phyloP scores from a whole-genome alignment of 1,140 invertebrate genomes.

The Drosophila punjabiensis region DNA sequence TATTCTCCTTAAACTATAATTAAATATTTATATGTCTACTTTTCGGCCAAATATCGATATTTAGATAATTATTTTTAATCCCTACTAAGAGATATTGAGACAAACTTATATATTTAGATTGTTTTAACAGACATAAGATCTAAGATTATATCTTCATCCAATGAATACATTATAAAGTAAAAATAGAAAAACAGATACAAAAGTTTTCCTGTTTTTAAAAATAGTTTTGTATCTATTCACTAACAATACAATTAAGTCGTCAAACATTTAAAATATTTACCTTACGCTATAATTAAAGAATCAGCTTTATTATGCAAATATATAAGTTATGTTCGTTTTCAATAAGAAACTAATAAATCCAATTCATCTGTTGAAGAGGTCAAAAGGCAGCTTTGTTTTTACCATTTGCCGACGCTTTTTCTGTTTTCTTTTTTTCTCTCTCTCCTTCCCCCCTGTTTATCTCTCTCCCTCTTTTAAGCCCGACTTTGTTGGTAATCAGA shows the following conservation, averaged over 20 bases:
- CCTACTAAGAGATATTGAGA: neutral
- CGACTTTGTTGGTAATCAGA: slow-evolving; percentile 33
- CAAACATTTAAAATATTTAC: neutral
- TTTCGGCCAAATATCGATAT: neutral
- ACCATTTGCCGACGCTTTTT: slow-evolving; percentile 39
- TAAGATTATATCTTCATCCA: neutral
- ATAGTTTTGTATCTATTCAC: neutral
- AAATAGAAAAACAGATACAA: neutral
- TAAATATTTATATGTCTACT: no score
- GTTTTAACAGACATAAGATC: neutral
- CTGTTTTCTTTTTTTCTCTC: neutral
- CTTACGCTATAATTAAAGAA: neutral
- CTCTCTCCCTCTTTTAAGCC: neutral
- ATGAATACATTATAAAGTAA: neutral
- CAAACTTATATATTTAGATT: neutral
- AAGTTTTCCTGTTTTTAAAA: neutral
- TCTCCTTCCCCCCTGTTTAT: neutral
- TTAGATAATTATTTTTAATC: neutral
- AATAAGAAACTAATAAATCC: slow-evolving; percentile 15
- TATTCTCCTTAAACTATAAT: no score
- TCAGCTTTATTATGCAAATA: slow-evolving; percentile 8
- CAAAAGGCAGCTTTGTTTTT: slow-evolving; percentile 2
- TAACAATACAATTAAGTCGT: neutral
- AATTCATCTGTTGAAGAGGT: slow-evolving; percentile 4
- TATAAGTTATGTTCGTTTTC: neutral